phyloP scores from a whole-genome alignment of 2,113 vertebrate genomes.

The Cettia cetti region DNA sequence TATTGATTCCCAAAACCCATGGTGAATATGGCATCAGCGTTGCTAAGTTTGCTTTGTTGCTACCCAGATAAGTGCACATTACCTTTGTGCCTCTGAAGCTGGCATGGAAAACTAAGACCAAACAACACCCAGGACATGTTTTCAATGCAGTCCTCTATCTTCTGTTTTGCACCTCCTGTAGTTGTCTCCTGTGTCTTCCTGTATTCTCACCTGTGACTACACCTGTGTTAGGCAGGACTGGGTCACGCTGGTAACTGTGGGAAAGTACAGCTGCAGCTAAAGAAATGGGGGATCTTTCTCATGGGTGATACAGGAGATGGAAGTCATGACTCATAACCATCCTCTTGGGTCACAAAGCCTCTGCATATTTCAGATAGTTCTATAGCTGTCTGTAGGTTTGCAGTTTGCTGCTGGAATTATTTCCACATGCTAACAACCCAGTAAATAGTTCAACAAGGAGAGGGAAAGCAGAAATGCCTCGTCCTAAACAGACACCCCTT shows the following conservation, averaged over 20 bases:
- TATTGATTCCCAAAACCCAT: neutral
- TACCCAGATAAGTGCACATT: neutral
- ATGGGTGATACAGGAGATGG: neutral
- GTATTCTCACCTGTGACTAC: neutral
- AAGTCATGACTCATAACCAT: neutral
- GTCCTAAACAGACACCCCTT: neutral
- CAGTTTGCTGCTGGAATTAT: slow-evolving; percentile 19
- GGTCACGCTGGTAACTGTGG: accelerated
- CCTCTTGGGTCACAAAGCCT: neutral
- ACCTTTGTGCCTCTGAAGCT: neutral
- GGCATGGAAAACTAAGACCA: neutral
- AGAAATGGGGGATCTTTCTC: neutral
- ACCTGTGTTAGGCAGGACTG: neutral
- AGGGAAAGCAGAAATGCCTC: neutral
- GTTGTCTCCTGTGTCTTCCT: neutral
- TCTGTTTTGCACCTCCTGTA: neutral
- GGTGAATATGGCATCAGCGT: accelerated
- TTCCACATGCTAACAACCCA: slow-evolving; percentile 22
- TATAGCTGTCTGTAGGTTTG: slow-evolving; percentile 7
- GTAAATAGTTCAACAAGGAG: neutral
- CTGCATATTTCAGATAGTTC: slow-evolving; percentile 34
- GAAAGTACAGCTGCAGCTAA: neutral
- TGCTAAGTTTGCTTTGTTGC: neutral
- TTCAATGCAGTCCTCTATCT: neutral
- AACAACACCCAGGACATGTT: neutral